Evolutionary conservation across 2,888 invertebrate species (phyloP).

Genomic region (Torymus texanus): DNA sequence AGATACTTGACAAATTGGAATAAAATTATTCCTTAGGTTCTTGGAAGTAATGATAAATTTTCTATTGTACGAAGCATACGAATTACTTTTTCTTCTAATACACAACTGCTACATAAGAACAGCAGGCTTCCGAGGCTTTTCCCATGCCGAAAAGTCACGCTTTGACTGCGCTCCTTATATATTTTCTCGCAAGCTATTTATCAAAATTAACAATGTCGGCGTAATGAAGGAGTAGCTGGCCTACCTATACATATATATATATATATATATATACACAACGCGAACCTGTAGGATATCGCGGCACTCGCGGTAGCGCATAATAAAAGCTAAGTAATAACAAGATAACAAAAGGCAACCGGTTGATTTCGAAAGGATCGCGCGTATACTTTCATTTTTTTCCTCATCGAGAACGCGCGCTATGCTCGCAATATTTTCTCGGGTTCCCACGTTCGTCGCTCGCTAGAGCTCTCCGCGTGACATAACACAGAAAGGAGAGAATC

Average conservation of each 20-base stretch:
- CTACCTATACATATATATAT: background rate
- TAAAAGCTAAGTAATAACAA: constrained; percentile 26
- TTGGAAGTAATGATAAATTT: background rate
- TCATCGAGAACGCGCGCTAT: constrained; percentile 27
- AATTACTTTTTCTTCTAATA: background rate
- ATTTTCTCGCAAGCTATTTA: constrained; percentile 26
- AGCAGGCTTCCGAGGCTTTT: constrained; percentile 8
- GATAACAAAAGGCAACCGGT: constrained; percentile 42
- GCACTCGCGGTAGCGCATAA: constrained; percentile 9
- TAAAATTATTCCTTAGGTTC: too few relatives aligned
- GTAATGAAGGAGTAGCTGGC: constrained; percentile 29
- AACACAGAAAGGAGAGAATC: constrained; percentile 28
- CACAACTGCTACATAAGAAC: too few relatives aligned
- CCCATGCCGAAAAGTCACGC: constrained; percentile 26
- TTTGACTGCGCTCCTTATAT: constrained; percentile 11
- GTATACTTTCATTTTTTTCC: constrained; percentile 54
- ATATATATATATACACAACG: background rate
- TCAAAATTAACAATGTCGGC: constrained; percentile 47
- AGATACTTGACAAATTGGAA: too few relatives aligned
- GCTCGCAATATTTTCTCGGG: constrained; percentile 33
- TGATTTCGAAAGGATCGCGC: constrained; percentile 50
- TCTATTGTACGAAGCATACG: background rate
- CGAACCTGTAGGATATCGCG: background rate
- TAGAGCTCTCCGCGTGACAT: constrained; percentile 10
- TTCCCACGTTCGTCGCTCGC: constrained; percentile 29